Percentiles rank a stretch among this genome's conserved stretches.
Evolutionary conservation across 2,888 invertebrate genomes (phyloP).

Genomic region (Craniophora ligustri): DNA sequence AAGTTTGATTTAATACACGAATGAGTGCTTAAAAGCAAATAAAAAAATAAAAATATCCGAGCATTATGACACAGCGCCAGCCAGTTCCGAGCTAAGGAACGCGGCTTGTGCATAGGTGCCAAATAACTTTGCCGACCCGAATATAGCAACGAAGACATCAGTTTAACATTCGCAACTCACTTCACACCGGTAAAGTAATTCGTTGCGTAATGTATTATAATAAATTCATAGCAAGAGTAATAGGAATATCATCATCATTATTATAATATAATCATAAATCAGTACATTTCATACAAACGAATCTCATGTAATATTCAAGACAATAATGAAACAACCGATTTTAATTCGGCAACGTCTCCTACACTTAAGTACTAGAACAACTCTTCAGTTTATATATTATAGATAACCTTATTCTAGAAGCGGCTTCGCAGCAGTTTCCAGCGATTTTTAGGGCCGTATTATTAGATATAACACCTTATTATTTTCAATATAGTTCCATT

Average conservation of each 20-base stretch:
- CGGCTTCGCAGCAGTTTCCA: constrained; percentile 3
- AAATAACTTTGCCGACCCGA: background rate
- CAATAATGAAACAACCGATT: background rate
- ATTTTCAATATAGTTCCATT: too few relatives aligned
- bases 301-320: background rate
- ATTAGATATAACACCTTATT: too few relatives aligned
- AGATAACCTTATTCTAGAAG: constrained; percentile 3
- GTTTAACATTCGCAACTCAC: background rate
- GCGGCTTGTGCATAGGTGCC: too few relatives aligned
- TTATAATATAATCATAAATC: too few relatives aligned
- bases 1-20: background rate
- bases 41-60: too few relatives aligned
- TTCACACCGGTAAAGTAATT: background rate
- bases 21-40: too few relatives aligned
- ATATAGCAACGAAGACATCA: background rate
- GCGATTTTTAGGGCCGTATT: background rate
- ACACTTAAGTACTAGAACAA: constrained; percentile 1
- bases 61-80: too few relatives aligned
- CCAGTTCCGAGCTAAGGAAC: too few relatives aligned
- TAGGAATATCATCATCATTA: background rate
- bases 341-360: constrained; percentile 20
- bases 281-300: background rate
- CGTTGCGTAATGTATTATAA: background rate
- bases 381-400: constrained; percentile 1
- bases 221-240: background rate